Evolutionary conservation across 1,140 invertebrate genomes (phyloP).

Genomic region (Zaprionus lachaisei): DNA sequence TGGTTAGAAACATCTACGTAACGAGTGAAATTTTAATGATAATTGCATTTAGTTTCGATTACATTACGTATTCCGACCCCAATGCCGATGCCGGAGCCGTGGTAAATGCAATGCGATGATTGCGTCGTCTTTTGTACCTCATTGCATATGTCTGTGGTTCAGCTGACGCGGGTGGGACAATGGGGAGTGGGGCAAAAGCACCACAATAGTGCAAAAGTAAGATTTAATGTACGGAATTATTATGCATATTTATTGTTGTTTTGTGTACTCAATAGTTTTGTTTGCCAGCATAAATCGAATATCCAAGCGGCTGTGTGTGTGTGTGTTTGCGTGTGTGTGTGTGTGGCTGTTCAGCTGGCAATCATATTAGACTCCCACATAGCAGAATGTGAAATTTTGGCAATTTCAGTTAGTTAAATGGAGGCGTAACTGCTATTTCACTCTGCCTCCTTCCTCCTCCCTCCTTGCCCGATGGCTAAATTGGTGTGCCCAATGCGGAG

Average conservation of each 20-base stretch:
- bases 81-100: too few species aligned
- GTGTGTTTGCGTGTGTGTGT: not conserved
- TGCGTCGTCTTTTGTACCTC: not conserved
- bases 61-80: constrained; percentile 13
- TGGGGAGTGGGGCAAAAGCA: constrained; percentile 9
- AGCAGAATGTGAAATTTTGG: constrained; percentile 37
- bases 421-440: constrained; percentile 48
- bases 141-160: not conserved
- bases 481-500: constrained; percentile 42
- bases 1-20: not conserved
- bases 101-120: not conserved
- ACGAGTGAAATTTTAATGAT: constrained; percentile 39
- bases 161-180: not conserved
- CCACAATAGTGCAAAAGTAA: constrained; percentile 33
- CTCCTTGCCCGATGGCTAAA: constrained; percentile 36
- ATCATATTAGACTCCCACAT: constrained; percentile 53
- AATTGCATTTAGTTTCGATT: constrained; percentile 38
- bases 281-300: constrained; percentile 28
- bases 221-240: constrained; percentile 72
- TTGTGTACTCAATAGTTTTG: constrained; percentile 62
- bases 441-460: not conserved
- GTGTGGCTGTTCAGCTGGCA: constrained; percentile 24
- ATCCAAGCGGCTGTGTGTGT: not conserved
- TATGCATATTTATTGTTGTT: constrained; percentile 73
- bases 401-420: constrained; percentile 76